Evolutionary conservation across 2,797 vertebrate genomes (phyloP).

Genomic region (Sebastes minor): DNA sequence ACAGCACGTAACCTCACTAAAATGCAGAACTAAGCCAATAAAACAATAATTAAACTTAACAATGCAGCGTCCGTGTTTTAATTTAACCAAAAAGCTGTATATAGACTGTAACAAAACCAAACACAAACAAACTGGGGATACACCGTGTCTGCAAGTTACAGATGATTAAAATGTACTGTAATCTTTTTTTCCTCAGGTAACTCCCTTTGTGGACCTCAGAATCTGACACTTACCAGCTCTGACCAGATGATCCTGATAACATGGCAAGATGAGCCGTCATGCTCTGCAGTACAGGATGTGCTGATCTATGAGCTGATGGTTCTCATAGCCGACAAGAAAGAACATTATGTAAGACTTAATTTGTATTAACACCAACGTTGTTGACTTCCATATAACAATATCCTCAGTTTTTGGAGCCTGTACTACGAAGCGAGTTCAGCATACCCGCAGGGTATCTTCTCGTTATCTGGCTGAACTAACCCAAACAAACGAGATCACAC

Average conservation of each 20-base stretch:
- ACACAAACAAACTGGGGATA: too few relatives aligned
- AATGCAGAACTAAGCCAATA: too few relatives aligned
- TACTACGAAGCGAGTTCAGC: too few relatives aligned
- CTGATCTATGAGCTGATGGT: conserved; percentile 67
- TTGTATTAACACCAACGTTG: not conserved
- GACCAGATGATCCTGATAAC: conserved; percentile 30
- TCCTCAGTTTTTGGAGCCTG: not conserved
- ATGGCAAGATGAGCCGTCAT: conserved; percentile 62
- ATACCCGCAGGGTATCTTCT: too few relatives aligned
- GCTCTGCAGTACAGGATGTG: not conserved
- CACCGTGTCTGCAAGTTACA: too few relatives aligned
- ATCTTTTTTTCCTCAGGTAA: conserved; percentile 9
- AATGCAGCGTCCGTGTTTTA: too few relatives aligned
- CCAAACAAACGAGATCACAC: too few relatives aligned
- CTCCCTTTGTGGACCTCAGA: conserved; percentile 38
- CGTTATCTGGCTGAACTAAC: too few relatives aligned
- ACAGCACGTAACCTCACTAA: too few relatives aligned
- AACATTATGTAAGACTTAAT: conserved; percentile 38
- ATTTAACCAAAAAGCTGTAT: too few relatives aligned
- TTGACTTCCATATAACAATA: not conserved
- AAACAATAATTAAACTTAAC: too few relatives aligned
- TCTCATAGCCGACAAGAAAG: conserved; percentile 36
- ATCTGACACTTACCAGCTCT: not conserved
- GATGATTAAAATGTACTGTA: not conserved
- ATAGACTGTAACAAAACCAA: too few relatives aligned